Percentiles rank a stretch among this genome's conserved stretches.
Conservation (phyloP, 2,888 invertebrate species). For the Icerya purchasi region DNA sequence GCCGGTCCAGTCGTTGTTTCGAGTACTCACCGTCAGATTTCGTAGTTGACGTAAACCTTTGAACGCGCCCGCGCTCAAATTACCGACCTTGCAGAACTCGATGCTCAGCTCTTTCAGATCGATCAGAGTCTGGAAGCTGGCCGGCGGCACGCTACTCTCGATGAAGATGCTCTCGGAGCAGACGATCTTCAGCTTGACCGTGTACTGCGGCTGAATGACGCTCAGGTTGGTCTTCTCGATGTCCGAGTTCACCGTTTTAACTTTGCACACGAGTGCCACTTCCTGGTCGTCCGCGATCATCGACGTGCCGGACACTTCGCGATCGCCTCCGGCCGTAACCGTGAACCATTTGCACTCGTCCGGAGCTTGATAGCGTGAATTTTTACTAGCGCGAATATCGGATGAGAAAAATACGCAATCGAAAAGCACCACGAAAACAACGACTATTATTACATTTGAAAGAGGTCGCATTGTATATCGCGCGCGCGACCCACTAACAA, state of each 20-base stretch:
- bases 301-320: constrained; percentile 18
- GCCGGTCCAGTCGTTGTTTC: constrained; percentile 64
- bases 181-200: constrained; percentile 49
- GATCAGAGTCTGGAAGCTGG: constrained; percentile 50
- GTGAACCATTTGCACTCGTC: constrained; percentile 63
- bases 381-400: constrained; percentile 34
- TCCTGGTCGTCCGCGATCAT: constrained; percentile 26
- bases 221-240: constrained; percentile 62
- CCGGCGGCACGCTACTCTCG: constrained; percentile 53
- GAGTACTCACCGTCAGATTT: constrained; percentile 57
- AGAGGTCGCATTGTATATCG: no score
- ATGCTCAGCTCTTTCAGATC: constrained; percentile 56
- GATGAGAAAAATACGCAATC: constrained; percentile 38
- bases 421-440: constrained; percentile 24
- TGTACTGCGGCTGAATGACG: constrained; percentile 61
- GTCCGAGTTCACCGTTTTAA: constrained; percentile 59
- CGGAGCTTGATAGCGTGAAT: constrained; percentile 49
- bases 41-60: constrained; percentile 52
- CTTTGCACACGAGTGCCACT: constrained; percentile 48
- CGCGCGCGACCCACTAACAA: no score
- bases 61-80: constrained; percentile 61
- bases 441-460: no score
- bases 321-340: constrained; percentile 33
- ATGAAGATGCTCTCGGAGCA: constrained; percentile 62
- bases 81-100: constrained; percentile 63